phyloP scores from a whole-genome alignment of 2,113 vertebrate species.

The Poecile atricapillus region DNA sequence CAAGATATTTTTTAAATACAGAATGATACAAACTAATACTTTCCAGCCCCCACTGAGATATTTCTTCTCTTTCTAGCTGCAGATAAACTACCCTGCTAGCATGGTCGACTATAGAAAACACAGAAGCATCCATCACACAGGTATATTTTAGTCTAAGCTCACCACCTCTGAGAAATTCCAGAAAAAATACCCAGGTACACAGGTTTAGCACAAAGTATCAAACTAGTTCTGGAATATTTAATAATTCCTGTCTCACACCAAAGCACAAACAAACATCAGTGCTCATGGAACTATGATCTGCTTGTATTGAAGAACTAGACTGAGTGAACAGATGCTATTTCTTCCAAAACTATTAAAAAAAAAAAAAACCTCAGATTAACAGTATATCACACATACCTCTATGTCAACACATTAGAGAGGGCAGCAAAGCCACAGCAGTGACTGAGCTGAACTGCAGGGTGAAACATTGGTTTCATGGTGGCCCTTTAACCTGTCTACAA shows the following conservation, averaged over 20 bases:
- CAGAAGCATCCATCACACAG: neutral
- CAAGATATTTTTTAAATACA: neutral
- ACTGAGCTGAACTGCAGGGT: neutral
- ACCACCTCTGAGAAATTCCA: neutral
- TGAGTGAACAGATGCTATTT: neutral
- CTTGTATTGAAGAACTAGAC: neutral
- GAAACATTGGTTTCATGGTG: neutral
- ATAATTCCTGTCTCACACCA: neutral
- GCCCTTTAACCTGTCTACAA: neutral
- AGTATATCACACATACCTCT: neutral
- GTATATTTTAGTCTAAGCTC: neutral
- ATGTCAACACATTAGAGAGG: neutral
- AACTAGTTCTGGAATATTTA: neutral
- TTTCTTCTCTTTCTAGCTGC: neutral
- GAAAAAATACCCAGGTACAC: neutral
- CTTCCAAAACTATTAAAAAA: neutral
- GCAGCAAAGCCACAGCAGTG: neutral
- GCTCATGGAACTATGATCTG: neutral
- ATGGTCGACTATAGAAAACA: neutral
- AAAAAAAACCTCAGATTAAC: neutral
- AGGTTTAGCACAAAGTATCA: neutral
- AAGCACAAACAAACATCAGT: neutral
- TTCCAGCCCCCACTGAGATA: neutral
- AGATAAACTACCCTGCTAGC: neutral
- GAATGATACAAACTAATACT: neutral